A percentile compares a stretch with the other conserved stretches of the same genome.
Conservation (phyloP, 2,888 invertebrate genomes). For the Macrostomum cliftonense region DNA sequence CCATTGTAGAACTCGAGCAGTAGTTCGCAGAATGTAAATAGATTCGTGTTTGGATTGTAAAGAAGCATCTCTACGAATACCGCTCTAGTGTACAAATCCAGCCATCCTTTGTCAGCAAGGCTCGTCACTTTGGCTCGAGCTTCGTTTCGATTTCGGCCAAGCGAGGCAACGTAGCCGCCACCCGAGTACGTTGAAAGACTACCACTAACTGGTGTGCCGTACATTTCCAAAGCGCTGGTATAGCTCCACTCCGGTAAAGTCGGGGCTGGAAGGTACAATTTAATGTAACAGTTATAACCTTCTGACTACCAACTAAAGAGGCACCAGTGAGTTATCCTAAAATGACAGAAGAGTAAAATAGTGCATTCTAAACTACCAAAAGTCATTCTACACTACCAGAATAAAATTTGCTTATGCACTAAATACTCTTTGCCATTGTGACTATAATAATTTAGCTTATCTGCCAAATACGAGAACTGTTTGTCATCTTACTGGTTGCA, state of each 20-base stretch:
- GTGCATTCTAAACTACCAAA: too few relatives aligned
- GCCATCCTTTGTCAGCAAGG: slow-evolving; percentile 12
- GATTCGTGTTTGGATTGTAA: slow-evolving; percentile 14
- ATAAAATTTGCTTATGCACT: too few relatives aligned
- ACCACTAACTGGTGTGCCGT: slow-evolving; percentile 11
- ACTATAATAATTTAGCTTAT: too few relatives aligned
- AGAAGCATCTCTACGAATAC: slow-evolving; percentile 16
- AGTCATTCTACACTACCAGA: too few relatives aligned
- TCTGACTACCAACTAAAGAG: too few relatives aligned
- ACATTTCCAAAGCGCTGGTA: slow-evolving; percentile 2
- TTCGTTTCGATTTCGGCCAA: slow-evolving; percentile 9
- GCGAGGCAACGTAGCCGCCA: slow-evolving; percentile 15
- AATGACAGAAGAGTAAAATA: too few relatives aligned
- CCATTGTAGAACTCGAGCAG: slow-evolving; percentile 13
- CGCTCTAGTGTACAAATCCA: slow-evolving; percentile 13
- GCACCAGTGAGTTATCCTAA: too few relatives aligned
- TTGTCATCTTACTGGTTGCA: not conserved
- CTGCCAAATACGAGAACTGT: too few relatives aligned
- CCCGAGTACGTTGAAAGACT: slow-evolving; percentile 11
- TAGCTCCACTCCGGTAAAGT: slow-evolving; percentile 10
- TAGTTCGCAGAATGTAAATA: slow-evolving; percentile 13
- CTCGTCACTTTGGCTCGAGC: slow-evolving; percentile 7
- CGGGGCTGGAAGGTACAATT: not conserved
- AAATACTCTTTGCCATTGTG: too few relatives aligned
- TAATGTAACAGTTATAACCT: too few relatives aligned